These are phyloP conservation scores for Sisyra terminalis DNA, from an alignment of 2,888 invertebrate genomes.

Conservation along the genomic window DNA sequence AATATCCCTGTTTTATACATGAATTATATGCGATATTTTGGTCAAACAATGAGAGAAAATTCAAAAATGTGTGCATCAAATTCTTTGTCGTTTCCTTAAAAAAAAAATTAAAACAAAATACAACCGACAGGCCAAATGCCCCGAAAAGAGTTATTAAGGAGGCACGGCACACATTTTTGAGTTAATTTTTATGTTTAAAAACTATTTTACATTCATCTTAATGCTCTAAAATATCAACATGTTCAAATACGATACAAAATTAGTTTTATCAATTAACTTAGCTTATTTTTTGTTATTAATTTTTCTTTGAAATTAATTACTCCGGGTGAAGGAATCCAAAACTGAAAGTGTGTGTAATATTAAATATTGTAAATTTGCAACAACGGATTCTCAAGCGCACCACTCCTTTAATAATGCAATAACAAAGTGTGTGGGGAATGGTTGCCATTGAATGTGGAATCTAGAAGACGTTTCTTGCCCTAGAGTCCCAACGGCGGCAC, in stretches of 20 bases:
- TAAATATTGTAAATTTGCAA: too few species aligned
- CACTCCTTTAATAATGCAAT: slow-evolving; percentile 20
- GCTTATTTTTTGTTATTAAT: neutral
- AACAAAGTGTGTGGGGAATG: slow-evolving; percentile 27
- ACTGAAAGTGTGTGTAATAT: neutral
- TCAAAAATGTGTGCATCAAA: too few species aligned
- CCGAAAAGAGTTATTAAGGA: too few species aligned
- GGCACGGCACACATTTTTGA: neutral
- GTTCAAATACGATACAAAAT: slow-evolving; percentile 2
- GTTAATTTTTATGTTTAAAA: neutral
- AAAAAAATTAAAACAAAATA: too few species aligned
- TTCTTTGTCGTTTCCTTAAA: too few species aligned
- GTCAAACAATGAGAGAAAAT: slow-evolving; percentile 18
- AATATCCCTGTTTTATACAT: slow-evolving; percentile 21
- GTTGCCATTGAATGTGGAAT: slow-evolving; percentile 23
- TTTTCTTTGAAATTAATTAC: neutral
- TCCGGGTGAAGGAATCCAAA: neutral
- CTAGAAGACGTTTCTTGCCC: slow-evolving; percentile 9
- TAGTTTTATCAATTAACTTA: neutral
- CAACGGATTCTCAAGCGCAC: neutral
- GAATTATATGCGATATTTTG: slow-evolving; percentile 23
- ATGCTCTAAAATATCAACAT: neutral
- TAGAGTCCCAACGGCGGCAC: slow-evolving; percentile 76
- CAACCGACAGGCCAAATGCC: too few species aligned
- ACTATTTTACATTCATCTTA: neutral